These are phyloP conservation scores for Orchesella cincta DNA, from an alignment of 1,140 invertebrate species.

Conservation along the genomic window DNA sequence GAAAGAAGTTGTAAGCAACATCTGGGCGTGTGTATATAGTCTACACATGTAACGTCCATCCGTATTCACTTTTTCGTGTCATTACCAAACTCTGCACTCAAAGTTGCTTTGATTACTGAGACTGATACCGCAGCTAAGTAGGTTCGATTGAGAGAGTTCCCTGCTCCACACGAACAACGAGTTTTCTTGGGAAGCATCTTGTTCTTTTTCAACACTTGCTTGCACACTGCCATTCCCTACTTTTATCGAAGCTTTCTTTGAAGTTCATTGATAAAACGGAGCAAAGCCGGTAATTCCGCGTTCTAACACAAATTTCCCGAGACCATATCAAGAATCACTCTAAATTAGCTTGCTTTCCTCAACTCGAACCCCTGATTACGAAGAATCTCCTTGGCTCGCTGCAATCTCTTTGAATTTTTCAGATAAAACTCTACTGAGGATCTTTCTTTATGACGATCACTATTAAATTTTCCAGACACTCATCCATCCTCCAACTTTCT, in stretches of 20 bases:
- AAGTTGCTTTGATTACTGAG: background rate
- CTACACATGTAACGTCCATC: too few relatives aligned
- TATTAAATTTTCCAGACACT: too few relatives aligned
- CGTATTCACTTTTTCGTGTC: background rate
- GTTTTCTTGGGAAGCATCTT: too few relatives aligned
- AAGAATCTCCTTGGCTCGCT: too few relatives aligned
- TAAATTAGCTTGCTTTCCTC: background rate
- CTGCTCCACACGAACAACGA: background rate
- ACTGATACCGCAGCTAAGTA: background rate
- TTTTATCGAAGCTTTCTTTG: background rate
- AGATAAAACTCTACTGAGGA: too few relatives aligned
- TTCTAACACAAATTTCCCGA: background rate
- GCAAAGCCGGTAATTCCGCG: background rate
- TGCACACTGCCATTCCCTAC: background rate
- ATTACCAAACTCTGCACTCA: background rate
- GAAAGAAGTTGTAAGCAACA: background rate
- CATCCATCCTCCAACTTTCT: too few relatives aligned
- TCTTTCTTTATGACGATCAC: too few relatives aligned
- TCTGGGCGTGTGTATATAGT: too few relatives aligned
- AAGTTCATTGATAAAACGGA: background rate
- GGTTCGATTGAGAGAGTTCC: background rate
- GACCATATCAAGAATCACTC: background rate
- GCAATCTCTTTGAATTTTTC: too few relatives aligned
- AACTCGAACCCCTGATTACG: too few relatives aligned
- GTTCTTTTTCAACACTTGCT: background rate